Evolutionary conservation across 2,888 invertebrate species (phyloP).

Genomic region (Tachina fera): DNA sequence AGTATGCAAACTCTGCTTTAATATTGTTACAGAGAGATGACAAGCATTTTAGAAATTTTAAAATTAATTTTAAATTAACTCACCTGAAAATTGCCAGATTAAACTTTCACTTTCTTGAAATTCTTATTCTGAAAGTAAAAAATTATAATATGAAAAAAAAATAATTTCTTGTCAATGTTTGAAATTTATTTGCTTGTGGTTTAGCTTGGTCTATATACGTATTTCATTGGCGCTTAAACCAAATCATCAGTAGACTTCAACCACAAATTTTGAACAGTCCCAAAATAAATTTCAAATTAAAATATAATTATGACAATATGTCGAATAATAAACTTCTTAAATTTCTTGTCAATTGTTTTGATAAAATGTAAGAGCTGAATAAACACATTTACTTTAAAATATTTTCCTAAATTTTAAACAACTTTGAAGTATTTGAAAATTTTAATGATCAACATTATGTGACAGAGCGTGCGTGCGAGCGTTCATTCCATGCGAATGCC

Average conservation of each 20-base stretch:
- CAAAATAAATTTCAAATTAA: no score
- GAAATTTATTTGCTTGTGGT: no score
- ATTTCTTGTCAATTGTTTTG: background rate
- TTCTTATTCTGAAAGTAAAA: background rate
- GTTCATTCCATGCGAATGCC: background rate
- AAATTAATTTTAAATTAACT: background rate
- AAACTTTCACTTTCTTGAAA: background rate
- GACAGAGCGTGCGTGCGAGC: background rate
- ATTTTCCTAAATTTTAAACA: background rate
- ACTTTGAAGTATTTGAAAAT: constrained; percentile 26
- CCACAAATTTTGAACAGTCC: no score
- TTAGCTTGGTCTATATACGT: no score
- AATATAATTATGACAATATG: no score
- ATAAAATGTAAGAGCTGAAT: background rate
- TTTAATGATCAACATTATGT: constrained; percentile 24
- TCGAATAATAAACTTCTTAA: no score
- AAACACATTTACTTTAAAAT: background rate
- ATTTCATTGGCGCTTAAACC: no score
- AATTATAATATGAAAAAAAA: no score
- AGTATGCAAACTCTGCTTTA: no score
- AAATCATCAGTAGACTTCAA: no score
- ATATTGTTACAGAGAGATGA: no score
- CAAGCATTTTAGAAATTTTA: no score
- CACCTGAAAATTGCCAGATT: background rate
- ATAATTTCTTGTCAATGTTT: background rate